Evolutionary conservation across 2,888 invertebrate genomes (phyloP).

Genomic region (Itoplectis maculator): DNA sequence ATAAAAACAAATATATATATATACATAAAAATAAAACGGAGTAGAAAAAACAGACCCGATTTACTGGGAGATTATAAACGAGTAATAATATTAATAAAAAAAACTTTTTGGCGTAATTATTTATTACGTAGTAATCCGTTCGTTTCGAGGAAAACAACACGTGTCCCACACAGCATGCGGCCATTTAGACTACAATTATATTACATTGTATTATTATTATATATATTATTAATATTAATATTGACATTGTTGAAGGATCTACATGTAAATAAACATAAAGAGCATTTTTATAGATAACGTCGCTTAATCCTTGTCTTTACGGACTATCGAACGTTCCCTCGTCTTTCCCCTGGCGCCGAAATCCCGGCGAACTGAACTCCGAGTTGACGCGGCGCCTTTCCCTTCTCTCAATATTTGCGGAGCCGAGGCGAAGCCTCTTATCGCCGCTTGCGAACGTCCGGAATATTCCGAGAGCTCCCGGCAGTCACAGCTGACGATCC

Average conservation of each 20-base stretch:
- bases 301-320: background rate
- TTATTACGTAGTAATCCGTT: conserved; percentile 73
- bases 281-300: conserved; percentile 81
- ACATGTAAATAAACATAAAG: conserved; percentile 83
- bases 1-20: conserved; percentile 42
- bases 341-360: background rate
- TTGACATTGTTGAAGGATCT: conserved; percentile 81
- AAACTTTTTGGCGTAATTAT: conserved; percentile 76
- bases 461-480: conserved; percentile 35
- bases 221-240: conserved; percentile 76
- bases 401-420: conserved; percentile 17
- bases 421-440: conserved; percentile 29
- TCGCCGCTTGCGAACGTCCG: conserved; percentile 41
- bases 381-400: background rate
- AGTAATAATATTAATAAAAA: conserved; percentile 60
- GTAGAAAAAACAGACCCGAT: conserved; percentile 49
- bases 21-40: conserved; percentile 24
- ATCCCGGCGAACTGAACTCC: conserved; percentile 32
- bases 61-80: conserved; percentile 59
- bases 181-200: conserved; percentile 74
- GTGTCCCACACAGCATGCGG: conserved; percentile 76
- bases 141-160: conserved; percentile 74
- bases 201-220: conserved; percentile 68
- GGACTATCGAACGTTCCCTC: conserved; percentile 7
- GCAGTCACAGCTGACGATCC: conserved; percentile 41